A percentile compares a stretch with the other conserved stretches of the same genome.
Conservation (phyloP, 37 sponge, comb jelly and placozoan species). For the Spongilla lacustris region DNA sequence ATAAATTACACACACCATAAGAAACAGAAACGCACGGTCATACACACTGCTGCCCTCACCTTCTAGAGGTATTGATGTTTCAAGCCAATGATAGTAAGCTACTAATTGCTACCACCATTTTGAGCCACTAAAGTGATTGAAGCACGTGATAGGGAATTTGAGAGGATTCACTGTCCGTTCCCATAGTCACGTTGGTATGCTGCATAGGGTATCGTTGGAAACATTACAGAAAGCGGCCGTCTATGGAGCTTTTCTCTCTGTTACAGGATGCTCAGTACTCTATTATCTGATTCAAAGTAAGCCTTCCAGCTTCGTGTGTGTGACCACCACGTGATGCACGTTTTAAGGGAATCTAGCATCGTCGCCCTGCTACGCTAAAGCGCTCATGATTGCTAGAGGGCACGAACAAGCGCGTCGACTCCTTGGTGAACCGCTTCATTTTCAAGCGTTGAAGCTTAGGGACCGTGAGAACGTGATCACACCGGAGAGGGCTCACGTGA, state of each 20-base stretch:
- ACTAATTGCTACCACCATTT: not conserved
- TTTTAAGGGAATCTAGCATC: conserved; percentile 45
- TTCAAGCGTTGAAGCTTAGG: conserved; percentile 45
- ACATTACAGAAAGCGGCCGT: conserved; percentile 56
- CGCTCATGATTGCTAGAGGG: conserved; percentile 47
- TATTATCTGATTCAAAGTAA: conserved; percentile 72
- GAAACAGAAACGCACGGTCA: too few species aligned
- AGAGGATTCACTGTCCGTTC: not conserved
- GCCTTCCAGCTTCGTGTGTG: too few species aligned
- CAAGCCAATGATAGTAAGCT: not conserved
- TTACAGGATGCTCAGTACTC: conserved; percentile 56
- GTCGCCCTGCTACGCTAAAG: conserved; percentile 50
- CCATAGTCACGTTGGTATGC: conserved; percentile 10
- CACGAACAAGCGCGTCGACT: conserved; percentile 25
- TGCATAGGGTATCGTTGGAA: conserved; percentile 40
- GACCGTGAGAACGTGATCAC: conserved; percentile 45
- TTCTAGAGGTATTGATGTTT: not conserved
- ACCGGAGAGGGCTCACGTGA: conserved; percentile 48
- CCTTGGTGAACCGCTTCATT: conserved; percentile 62
- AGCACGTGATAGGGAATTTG: not conserved
- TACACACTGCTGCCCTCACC: not conserved
- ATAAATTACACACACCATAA: too few species aligned
- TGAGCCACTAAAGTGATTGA: not conserved
- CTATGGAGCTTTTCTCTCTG: conserved; percentile 66
- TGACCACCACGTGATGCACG: not conserved